Base-by-base conservation (phyloP, 2,113 vertebrate species). In the Sarotherodon lohbergeri region DNA sequence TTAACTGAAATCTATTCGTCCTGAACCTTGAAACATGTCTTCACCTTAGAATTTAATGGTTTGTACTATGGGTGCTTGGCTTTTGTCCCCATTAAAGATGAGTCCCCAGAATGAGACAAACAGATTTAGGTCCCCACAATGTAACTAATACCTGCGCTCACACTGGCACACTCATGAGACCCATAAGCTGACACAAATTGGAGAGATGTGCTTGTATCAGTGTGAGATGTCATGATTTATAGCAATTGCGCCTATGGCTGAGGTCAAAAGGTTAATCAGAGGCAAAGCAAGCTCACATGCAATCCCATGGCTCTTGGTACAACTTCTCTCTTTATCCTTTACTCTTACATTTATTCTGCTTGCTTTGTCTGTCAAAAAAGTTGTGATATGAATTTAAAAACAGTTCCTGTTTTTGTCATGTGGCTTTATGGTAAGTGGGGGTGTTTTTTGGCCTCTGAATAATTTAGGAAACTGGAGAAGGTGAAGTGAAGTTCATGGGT, bases 211-310 rank as follows among this genome's bases (percentile, higher is more conserved):
- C 71, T 19, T 86, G 56, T 81, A 86, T 87, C 86, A 82, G 87
- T 24, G 36, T 86, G 82, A 86, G 88, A 89, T 87, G 85, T 83
- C 43, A 48, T 55, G 50, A 85, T 50, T 86, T 39, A 41, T n/a
- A 48, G 84, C 16, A 78, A 83, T 88, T 80, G 89, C 54, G 27
- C 89, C 83, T 81, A 7, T 9, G 32, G 82, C 81, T 76, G 86
- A 85, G 89, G 86, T 91, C 93, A 86, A 14, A 7, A 68, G 88
- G 87, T 89, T 90, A 82, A 89, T 83, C 81, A 85, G 46, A 88
- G 80, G 54, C 19, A 32, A 41, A 36, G 50, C 56, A 52, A n/a
- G 36, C 41, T 10, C 46, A 39, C 10, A 5, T 71, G 13, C 85
- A 92, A 89, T 86, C 90, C 48, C 4, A 1, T 3, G 2, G 76